Evolutionary conservation across 2,888 invertebrate species (phyloP).

Genomic region (Caenorhabditis doughertyi): DNA sequence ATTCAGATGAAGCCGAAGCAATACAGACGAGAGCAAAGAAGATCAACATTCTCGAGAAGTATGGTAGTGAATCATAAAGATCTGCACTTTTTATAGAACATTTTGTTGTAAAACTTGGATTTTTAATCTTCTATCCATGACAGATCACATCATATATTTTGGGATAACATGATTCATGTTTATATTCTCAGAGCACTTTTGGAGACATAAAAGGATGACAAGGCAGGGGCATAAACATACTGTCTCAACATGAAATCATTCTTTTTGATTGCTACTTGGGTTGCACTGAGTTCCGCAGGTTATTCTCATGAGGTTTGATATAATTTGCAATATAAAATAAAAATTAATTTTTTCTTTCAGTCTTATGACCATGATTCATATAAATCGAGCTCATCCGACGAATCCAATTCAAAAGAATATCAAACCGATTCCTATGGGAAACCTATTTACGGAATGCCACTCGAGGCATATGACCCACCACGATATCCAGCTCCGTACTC

Average conservation of each 20-base stretch:
- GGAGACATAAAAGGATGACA: slow-evolving; percentile 10
- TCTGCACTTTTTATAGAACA: slow-evolving; percentile 12
- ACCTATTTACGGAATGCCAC: too few species aligned
- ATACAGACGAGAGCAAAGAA: background rate
- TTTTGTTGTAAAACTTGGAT: slow-evolving; percentile 7
- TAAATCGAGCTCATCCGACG: too few species aligned
- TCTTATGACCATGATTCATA: too few species aligned
- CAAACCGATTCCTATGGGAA: too few species aligned
- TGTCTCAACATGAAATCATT: slow-evolving; percentile 1
- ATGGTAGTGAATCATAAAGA: slow-evolving; percentile 6
- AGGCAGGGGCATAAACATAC: background rate
- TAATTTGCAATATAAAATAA: too few species aligned
- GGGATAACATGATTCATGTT: slow-evolving; percentile 2
- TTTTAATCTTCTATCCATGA: slow-evolving; percentile 7
- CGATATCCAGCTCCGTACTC: too few species aligned
- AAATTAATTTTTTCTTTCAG: too few species aligned
- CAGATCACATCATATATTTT: slow-evolving; percentile 28
- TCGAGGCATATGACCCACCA: too few species aligned
- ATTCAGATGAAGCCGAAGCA: background rate
- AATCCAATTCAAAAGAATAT: too few species aligned
- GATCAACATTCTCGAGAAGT: background rate
- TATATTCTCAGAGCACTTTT: background rate
- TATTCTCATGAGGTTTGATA: background rate
- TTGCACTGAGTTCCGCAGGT: background rate
- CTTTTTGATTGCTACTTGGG: background rate